phyloP scores from a whole-genome alignment of 2,888 invertebrate genomes.

The Drosophila macrothrix region DNA sequence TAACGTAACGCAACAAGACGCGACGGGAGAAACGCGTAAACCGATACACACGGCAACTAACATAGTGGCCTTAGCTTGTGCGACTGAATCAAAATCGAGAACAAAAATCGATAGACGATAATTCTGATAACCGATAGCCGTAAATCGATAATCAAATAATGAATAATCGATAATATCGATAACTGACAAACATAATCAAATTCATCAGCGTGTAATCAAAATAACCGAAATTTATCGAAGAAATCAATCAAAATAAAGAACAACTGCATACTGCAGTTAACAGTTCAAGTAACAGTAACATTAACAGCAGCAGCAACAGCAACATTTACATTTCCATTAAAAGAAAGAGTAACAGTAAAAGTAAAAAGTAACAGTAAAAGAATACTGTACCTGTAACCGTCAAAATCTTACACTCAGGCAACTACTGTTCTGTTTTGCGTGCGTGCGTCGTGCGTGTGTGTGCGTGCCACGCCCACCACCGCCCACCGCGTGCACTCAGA shows the following conservation, averaged over 20 bases:
- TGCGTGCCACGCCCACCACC: constrained; percentile 78
- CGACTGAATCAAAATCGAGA: constrained; percentile 68
- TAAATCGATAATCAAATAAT: constrained; percentile 41
- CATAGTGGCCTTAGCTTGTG: constrained; percentile 78
- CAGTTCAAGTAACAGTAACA: not conserved
- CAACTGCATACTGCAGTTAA: not conserved
- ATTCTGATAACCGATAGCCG: constrained; percentile 40
- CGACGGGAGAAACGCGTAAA: constrained; percentile 27
- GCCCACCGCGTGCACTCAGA: constrained; percentile 70
- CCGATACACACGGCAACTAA: constrained; percentile 59
- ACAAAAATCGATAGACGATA: constrained; percentile 49
- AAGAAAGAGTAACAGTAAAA: constrained; percentile 8
- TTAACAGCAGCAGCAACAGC: constrained; percentile 12
- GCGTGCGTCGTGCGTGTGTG: constrained; percentile 76
- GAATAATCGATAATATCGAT: constrained; percentile 36
- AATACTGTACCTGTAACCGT: constrained; percentile 21
- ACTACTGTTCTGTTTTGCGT: constrained; percentile 66
- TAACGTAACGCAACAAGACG: constrained; percentile 45
- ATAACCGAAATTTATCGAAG: constrained; percentile 21
- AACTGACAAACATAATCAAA: constrained; percentile 28
- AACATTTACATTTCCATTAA: constrained; percentile 32
- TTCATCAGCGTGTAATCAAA: constrained; percentile 31
- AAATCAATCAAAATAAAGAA: constrained; percentile 8
- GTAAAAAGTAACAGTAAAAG: not conserved
- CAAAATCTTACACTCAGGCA: constrained; percentile 54